Percentiles rank a stretch among this genome's conserved stretches.
These are phyloP conservation scores for Micrasema minimum DNA, from an alignment of 1,140 invertebrate species.

Conservation along the genomic window DNA sequence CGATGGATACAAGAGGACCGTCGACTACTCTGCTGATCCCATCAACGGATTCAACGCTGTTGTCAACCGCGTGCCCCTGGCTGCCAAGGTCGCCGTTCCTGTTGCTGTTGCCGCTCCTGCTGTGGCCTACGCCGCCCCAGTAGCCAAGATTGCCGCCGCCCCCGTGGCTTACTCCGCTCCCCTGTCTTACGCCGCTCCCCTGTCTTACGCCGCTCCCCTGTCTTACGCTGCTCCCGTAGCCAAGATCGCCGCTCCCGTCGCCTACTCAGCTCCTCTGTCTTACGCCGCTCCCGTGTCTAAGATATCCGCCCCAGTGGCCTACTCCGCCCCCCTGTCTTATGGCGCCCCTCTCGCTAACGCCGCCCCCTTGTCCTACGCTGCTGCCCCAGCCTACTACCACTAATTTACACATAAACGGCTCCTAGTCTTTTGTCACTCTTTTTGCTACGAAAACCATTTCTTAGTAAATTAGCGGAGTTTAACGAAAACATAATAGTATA, in stretches of 20 bases:
- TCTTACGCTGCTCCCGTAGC: slow-evolving; percentile 60
- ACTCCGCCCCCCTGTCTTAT: slow-evolving; percentile 52
- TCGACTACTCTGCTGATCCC: slow-evolving; percentile 72
- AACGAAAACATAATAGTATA: too few species aligned
- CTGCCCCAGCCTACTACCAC: slow-evolving; percentile 43
- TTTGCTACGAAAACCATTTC: too few species aligned
- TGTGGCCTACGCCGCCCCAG: slow-evolving; percentile 63
- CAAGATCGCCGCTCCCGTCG: slow-evolving; percentile 45
- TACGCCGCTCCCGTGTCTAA: slow-evolving; percentile 64
- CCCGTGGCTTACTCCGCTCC: slow-evolving; percentile 55
- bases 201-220: slow-evolving; percentile 55
- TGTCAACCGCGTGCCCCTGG: slow-evolving; percentile 61
- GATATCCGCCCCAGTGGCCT: slow-evolving; percentile 41
- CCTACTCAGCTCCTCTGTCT: slow-evolving; percentile 26
- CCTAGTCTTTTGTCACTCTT: too few species aligned
- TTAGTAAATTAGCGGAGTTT: too few species aligned
- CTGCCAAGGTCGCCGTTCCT: slow-evolving; percentile 43
- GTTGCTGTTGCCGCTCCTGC: slow-evolving; percentile 54
- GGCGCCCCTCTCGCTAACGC: slow-evolving; percentile 57
- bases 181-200: slow-evolving; percentile 50
- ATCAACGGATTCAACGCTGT: slow-evolving; percentile 68
- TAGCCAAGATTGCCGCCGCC: slow-evolving; percentile 53
- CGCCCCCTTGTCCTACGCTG: slow-evolving; percentile 43
- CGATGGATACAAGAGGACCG: slow-evolving; percentile 73
- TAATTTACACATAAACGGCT: background rate